These are phyloP conservation scores for Philhelius pedissequus DNA, from an alignment of 2,888 invertebrate genomes.

Conservation along the genomic window DNA sequence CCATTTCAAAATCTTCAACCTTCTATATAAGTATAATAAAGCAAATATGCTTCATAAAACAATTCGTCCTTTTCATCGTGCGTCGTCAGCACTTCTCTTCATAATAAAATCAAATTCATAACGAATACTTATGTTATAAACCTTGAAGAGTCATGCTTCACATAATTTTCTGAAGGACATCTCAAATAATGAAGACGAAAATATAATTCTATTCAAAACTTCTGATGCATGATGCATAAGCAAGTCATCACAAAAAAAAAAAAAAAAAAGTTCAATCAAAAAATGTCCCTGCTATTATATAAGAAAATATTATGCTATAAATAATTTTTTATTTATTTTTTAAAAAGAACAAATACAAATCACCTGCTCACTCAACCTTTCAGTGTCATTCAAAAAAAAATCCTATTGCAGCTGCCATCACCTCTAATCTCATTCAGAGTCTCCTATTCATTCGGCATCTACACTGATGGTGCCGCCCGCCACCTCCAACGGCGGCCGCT, in stretches of 20 bases:
- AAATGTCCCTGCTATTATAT: not conserved
- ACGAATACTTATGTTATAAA: not conserved
- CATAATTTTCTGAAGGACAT: conserved; percentile 28
- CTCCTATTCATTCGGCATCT: conserved; percentile 34
- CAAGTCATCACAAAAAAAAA: not conserved
- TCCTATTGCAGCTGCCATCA: conserved; percentile 14
- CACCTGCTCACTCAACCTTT: conserved; percentile 35
- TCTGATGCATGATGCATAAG: conserved; percentile 39
- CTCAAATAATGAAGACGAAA: conserved; percentile 46
- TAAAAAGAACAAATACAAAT: conserved; percentile 30
- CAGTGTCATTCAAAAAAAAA: conserved; percentile 34
- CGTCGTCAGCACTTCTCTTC: not conserved
- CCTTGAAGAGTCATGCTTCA: not conserved
- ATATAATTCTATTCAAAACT: conserved; percentile 35
- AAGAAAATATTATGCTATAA: too few species aligned
- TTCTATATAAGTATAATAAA: too few species aligned
- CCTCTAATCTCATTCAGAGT: conserved; percentile 55
- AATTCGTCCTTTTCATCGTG: not conserved
- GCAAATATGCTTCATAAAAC: conserved; percentile 18
- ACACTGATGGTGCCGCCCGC: not conserved
- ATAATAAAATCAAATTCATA: conserved; percentile 24
- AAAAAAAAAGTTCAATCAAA: not conserved
- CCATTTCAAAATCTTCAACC: not conserved
- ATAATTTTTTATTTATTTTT: not conserved
- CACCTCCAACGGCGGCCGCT: not conserved